Evolutionary conservation across 1,140 invertebrate species (phyloP), one percentile per base, ranked within the genome.

Genomic region (Drosophila chauvacae): DNA sequence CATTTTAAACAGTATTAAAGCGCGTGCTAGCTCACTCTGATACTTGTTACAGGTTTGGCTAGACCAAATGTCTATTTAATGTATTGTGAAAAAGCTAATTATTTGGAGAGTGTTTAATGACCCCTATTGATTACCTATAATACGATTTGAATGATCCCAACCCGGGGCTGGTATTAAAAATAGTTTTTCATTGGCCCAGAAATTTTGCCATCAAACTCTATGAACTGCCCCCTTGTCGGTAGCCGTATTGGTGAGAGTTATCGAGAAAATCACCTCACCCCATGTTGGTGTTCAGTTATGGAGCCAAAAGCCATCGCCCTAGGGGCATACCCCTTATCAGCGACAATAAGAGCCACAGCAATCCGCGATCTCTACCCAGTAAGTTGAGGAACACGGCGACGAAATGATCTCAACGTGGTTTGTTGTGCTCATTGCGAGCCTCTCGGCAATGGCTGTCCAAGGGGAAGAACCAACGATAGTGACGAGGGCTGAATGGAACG

Each of bases 401-500:
- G 69, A 39, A 42, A 88, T 88, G 80, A 77, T 51, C 66, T 69
- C 33, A 9, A 44, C 6, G n/a, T 70, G 64, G 48, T 48, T 56
- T 26, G 33, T 41, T n/a, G 6, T 53, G 26, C 39, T 66, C 7
- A 42, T 37, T 35, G 48, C 63, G 20, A 28, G 37, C 23, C 39
- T 79, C 50, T 9, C 51, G 11, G 77, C 51, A 18, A 48, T 55
- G 39, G 42, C 30, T 33, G 75, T 48, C n/a, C 45, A 60, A 0
- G 44, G 60, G n/a, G 80, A 90, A 30, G 56, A 77, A 35, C 56
- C 77, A 6, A 63, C 73, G 2, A 63, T 93, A 20, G 76, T 92
- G 51, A 50, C 61, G 6, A 77, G 87, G 3, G 33, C 65, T 5
- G 94, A 95, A 63, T 96, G 95, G 95, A 76, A 93, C 1, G 95